Base-by-base conservation (phyloP, 2,113 vertebrate species). In the Rallus limicola region DNA sequence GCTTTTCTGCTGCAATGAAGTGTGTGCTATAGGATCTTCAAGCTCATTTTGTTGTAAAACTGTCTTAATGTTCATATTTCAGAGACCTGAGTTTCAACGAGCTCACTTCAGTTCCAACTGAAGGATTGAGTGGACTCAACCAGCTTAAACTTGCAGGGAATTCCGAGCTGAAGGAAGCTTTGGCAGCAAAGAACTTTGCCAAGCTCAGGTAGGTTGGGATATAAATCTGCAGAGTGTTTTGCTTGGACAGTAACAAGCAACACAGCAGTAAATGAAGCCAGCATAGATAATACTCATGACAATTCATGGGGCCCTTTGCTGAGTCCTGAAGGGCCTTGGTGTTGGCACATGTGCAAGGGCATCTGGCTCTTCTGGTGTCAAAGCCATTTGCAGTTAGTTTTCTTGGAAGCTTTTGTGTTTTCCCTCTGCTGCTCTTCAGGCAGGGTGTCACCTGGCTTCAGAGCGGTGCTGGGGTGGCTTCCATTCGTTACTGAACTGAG, bases 131-230 rank as follows among this genome's bases (percentile, higher is more conserved):
- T 77, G 94, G 98, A 19, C 96, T 99, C 82, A 99, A 98, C 96
- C 99, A 99, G 40, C 98, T 99, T 71, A 99, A 99, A 91, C 98
- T 99, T 78, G 98, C 98, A 28, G 99, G 99, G 72, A 99, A 99
- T 96, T 97, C 98, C 12, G 97, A 99, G 68, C 89, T 99, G 97
- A 99, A 99, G 90, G 99, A 98, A 87, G 97, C 98, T 38, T 97
- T 99, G 82, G 92, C 97, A 85, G 98, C 99, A 6, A 99, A 99
- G 95, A 98, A 98, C 90, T 98, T 99, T 3, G 98, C 98, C 63
- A 99, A 99, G 96, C 99, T 99, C 94, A 98, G 99, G 99, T 99
- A 94, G 0, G 97, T 97, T 94, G 92, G 25, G 83, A 55, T 50
- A 85, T 74, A 34, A 13, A 19, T 3, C 13, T 69, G 17, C 40